Conservation (phyloP, 2,888 invertebrate species). For the Sycophila texana region DNA sequence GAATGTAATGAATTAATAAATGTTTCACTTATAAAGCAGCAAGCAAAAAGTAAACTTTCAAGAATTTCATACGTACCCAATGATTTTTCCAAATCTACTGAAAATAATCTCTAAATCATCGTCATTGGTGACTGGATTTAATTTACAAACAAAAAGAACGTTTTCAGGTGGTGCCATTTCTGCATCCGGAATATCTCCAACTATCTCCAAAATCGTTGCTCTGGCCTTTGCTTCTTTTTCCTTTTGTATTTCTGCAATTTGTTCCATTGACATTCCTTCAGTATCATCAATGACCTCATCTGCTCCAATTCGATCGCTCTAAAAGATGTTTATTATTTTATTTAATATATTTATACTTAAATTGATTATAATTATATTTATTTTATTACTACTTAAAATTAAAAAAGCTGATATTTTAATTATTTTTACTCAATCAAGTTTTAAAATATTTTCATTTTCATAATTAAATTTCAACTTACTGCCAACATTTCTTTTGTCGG, state of each 20-base stretch:
- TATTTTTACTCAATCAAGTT: background rate
- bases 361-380: slow-evolving; percentile 2
- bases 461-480: slow-evolving; percentile 58
- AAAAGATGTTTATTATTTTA: slow-evolving; percentile 1
- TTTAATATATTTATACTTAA: slow-evolving; percentile 11
- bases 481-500: slow-evolving; percentile 87
- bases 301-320: slow-evolving; percentile 92
- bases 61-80: slow-evolving; percentile 75
- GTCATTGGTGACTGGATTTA: slow-evolving; percentile 98
- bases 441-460: background rate
- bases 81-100: slow-evolving; percentile 95
- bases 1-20: background rate
- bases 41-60: slow-evolving; percentile 18
- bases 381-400: background rate
- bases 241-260: slow-evolving; percentile 91
- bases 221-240: slow-evolving; percentile 96
- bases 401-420: background rate
- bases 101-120: slow-evolving; percentile 99
- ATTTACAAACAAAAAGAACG: slow-evolving; percentile 98
- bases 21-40: background rate
- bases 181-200: slow-evolving; percentile 97
- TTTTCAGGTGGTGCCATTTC: slow-evolving; percentile 99
- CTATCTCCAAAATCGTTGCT: slow-evolving; percentile 98
- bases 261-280: slow-evolving; percentile 88
- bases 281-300: slow-evolving; percentile 96